Percentiles rank a stretch among this genome's conserved stretches.
Evolutionary conservation across 2,113 vertebrate species (phyloP).

Genomic region (Terrapene triunguis): DNA sequence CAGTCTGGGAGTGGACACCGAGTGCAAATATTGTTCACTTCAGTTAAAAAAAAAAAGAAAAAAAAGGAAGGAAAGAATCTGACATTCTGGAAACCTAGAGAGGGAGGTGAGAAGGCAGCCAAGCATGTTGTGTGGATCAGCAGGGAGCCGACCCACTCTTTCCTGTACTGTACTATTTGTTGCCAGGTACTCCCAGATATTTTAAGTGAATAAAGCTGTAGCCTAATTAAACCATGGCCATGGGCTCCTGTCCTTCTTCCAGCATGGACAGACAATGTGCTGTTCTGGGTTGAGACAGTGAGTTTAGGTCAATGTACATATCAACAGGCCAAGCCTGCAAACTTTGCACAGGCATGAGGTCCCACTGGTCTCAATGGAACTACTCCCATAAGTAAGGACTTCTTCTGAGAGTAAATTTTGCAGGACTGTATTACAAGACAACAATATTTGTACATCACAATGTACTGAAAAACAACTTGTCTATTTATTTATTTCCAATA

Average conservation of each 20-base stretch:
- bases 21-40: no score
- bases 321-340: not conserved
- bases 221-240: not conserved
- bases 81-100: no score
- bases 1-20: no score
- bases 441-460: not conserved
- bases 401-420: not conserved
- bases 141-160: not conserved
- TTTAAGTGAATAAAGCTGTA: not conserved
- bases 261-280: no score
- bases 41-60: no score
- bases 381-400: not conserved
- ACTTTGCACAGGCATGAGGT: fast-evolving
- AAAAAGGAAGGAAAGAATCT: no score
- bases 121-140: not conserved
- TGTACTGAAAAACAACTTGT: not conserved
- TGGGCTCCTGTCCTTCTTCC: no score
- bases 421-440: not conserved
- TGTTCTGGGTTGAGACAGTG: not conserved
- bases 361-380: not conserved
- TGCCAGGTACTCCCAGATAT: not conserved
- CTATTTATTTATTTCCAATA: not conserved
- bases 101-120: no score
- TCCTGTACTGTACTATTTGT: not conserved
- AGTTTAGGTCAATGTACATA: not conserved